phyloP scores from a whole-genome alignment of 2,888 invertebrate species.

The Ophioninae sp. region DNA sequence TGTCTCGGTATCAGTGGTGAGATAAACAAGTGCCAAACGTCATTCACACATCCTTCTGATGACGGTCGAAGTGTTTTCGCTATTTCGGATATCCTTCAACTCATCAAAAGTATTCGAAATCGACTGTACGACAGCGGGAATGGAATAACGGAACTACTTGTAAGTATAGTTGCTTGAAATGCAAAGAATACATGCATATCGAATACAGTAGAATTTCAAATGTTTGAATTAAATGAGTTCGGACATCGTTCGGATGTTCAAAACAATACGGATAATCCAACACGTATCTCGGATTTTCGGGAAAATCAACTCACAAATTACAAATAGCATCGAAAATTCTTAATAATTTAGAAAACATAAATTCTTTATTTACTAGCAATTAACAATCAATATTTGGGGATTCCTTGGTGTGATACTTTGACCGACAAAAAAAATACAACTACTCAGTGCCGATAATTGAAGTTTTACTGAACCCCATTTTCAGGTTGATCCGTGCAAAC shows the following conservation, averaged over 20 bases:
- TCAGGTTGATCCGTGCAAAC: constrained; percentile 35
- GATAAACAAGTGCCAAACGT: constrained; percentile 37
- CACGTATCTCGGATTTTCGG: too few relatives aligned
- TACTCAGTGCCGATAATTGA: too few relatives aligned
- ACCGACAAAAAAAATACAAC: too few relatives aligned
- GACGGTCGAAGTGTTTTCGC: constrained; percentile 58
- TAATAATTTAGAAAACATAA: too few relatives aligned
- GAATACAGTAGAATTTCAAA: not conserved
- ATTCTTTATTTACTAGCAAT: too few relatives aligned
- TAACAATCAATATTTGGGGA: too few relatives aligned
- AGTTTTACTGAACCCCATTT: not conserved
- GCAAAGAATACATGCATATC: not conserved
- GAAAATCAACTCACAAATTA: too few relatives aligned
- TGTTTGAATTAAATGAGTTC: too few relatives aligned
- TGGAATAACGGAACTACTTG: not conserved
- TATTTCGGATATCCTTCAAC: constrained; percentile 64
- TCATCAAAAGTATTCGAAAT: constrained; percentile 65
- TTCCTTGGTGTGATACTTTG: too few relatives aligned
- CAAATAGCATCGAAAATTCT: too few relatives aligned
- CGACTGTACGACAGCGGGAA: constrained; percentile 47
- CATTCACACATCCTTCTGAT: constrained; percentile 57
- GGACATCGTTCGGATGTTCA: too few relatives aligned
- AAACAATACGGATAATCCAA: too few relatives aligned
- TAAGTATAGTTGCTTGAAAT: not conserved
- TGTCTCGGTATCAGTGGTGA: constrained; percentile 55